Evolutionary conservation across 2,113 vertebrate species (phyloP), one percentile per base, ranked within the genome.

Genomic region (Corythoichthys intestinalis): DNA sequence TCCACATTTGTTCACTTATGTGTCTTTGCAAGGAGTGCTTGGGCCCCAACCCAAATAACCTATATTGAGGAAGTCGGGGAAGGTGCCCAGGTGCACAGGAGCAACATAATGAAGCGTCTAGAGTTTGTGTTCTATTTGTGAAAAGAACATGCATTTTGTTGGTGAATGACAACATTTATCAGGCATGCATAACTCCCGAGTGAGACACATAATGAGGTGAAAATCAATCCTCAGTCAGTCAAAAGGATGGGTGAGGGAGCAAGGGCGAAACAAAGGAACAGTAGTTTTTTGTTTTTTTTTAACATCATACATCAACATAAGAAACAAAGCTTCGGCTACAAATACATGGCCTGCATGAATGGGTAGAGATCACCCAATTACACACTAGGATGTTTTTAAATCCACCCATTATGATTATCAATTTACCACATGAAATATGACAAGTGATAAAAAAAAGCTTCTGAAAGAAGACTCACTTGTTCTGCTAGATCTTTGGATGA

Each of bases 101-200:
- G 79, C 74, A 56, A 82, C 71, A 79, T 82, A 87, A 87, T 83
- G 81, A 89, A 90, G 77, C 69, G 74, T 81, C 86, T 83, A 47
- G 85, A 90, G 87, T 87, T 85, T 85, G 80, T 78, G 79, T 88
- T 85, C 85, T 88, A 90, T 88, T 90, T 88, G 83, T 85, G 83
- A 88, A 86, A 77, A 80, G 74, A 83, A 81, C 74, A 82, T 73
- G 58, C 67, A 71, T 66, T 77, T 83, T 86, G 84, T 83, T 83
- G 83, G 83, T 85, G 88, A 87, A 74, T 84, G 84, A 84, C 82
- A 88, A 85, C 89, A 91, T 85, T 80, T 87, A 87, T 47, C 75
- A 85, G 86, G 85, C 78, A 87, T 78, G 71, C 62, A 71, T 66
- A 85, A 86, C 64, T 86, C 87, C 83, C 77, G 20, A 68, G 72